Evolutionary conservation across 2,888 invertebrate genomes (phyloP), one percentile per base, ranked within the genome.

Genomic region (Orthosia gracilis): DNA sequence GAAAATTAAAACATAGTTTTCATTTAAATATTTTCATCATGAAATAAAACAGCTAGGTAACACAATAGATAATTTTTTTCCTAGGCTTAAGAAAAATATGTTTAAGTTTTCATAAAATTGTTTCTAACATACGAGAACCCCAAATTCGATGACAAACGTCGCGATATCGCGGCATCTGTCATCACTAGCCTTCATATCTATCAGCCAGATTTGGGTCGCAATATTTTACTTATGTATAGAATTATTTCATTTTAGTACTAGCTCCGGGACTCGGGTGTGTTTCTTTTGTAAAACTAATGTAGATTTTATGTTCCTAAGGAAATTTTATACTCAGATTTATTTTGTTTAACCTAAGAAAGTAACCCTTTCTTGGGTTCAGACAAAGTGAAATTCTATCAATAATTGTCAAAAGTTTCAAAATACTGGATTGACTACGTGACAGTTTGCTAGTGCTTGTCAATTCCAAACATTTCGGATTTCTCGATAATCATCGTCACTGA

Each of bases 171-270:
- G 61, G 26, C 45, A 58, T 69, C 45, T 72, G 77, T 66, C 82
- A 71, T 31, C 65, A 69, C 71, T 76, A 66, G 68, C 26, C 26
- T 26, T 52, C 55, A 40, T 65, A 65, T 71, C 47, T 89, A 89
- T 90, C 88, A 89, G 89, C 81, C 89, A 87, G 89, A 92, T 92
- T 92, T 91, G 85, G 92, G 92, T 92, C 92, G 91, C 90, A 89
- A 91, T 92, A 91, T 91, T 92, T 92, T 91, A 91, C 45, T 92
- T 90, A 86, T 87, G 70, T 21, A 55, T 65, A 70, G 66, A 67
- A 45, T 54, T 64, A 64, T 70, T 62, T 45, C n/a, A 65, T 70
- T 59, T 58, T 21, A 62, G 23, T 70, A 11, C 47, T 40, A 50
- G n/a, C 7, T 49, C 50, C 23, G n/a, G 49, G 52, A 57, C 18